phyloP scores from a whole-genome alignment of 2,797 vertebrate genomes.

The Onychomys torridus region DNA sequence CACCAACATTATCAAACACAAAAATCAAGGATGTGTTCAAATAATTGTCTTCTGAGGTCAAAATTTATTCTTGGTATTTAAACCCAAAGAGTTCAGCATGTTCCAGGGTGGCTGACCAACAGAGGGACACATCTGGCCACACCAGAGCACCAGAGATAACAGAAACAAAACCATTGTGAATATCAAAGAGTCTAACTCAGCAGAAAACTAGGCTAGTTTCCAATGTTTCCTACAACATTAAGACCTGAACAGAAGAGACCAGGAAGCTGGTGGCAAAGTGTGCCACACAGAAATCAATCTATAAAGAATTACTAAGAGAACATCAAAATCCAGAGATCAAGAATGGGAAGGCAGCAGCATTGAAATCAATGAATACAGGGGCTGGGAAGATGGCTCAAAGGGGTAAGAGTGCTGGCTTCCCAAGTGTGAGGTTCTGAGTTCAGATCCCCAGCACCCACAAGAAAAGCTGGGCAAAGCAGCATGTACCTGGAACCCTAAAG shows the following conservation, averaged over 20 bases:
- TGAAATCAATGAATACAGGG: not conserved
- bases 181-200: not conserved
- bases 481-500: too few relatives aligned
- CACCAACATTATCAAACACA: not conserved
- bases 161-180: not conserved
- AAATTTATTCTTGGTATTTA: slow-evolving; percentile 7
- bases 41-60: slow-evolving; percentile 33
- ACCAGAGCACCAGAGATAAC: not conserved
- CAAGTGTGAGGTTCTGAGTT: not conserved
- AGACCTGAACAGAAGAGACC: not conserved
- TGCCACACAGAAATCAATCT: not conserved
- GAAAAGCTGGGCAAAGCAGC: not conserved
- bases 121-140: not conserved
- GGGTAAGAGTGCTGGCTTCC: too few relatives aligned
- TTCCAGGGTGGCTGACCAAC: not conserved
- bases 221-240: not conserved
- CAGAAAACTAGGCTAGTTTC: not conserved
- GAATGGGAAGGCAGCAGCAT: not conserved
- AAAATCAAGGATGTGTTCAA: not conserved
- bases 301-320: not conserved
- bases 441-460: not conserved
- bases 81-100: not conserved
- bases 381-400: not conserved
- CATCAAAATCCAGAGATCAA: not conserved
- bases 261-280: not conserved